Conservation (phyloP, 2,113 vertebrate genomes). For the Nannobrachium achirus region DNA sequence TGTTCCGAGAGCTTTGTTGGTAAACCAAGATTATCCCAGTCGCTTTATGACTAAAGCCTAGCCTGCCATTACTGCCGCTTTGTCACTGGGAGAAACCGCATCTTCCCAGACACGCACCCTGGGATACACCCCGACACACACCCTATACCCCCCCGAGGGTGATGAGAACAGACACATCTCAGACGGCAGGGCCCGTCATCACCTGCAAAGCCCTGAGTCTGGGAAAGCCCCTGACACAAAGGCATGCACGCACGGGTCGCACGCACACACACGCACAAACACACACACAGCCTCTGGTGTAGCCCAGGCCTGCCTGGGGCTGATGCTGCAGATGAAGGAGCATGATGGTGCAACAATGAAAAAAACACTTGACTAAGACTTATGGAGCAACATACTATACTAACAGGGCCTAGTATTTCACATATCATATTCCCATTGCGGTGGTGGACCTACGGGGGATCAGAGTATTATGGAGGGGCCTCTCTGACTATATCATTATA, state of each 20-base stretch:
- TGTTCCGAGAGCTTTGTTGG: conserved; percentile 68
- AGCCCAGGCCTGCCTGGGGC: conserved; percentile 22
- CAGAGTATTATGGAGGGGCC: too few relatives aligned
- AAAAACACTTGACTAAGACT: conserved; percentile 32
- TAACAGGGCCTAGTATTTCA: conserved; percentile 17
- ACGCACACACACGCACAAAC: conserved; percentile 25
- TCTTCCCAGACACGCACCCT: conserved; percentile 63
- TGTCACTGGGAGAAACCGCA: conserved; percentile 62
- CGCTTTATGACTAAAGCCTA: conserved; percentile 70
- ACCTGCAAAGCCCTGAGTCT: conserved; percentile 52
- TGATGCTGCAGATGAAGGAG: conserved; percentile 25
- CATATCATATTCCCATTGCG: conserved; percentile 25
- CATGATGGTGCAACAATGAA: conserved; percentile 41
- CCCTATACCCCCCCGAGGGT: conserved; percentile 33
- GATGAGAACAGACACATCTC: conserved; percentile 21
- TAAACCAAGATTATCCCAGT: conserved; percentile 70
- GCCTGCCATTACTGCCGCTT: conserved; percentile 66
- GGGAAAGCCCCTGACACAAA: conserved; percentile 53
- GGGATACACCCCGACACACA: conserved; percentile 51
- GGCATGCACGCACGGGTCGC: too few relatives aligned
- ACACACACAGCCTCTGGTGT: conserved; percentile 27
- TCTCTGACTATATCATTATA: too few relatives aligned
- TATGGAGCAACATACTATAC: conserved; percentile 23
- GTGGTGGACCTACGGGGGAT: too few relatives aligned
- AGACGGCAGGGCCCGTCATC: conserved; percentile 31